Percentiles rank a stretch among this genome's conserved stretches.
Conservation (phyloP, 2,888 invertebrate species). For the Drosophila formosana region DNA sequence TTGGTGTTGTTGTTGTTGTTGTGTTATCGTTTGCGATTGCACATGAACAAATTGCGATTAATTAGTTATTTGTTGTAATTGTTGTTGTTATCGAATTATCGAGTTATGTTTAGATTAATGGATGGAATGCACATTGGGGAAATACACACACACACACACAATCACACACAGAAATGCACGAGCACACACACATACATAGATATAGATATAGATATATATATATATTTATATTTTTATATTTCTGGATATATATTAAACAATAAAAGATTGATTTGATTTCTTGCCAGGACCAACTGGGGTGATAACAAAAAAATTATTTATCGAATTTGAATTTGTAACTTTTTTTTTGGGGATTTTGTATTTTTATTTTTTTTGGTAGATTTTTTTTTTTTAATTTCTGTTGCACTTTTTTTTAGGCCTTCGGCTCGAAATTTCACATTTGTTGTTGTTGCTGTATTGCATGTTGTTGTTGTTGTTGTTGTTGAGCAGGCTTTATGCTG, state of each 20-base stretch:
- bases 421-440: slow-evolving; percentile 27
- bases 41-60: slow-evolving; percentile 25
- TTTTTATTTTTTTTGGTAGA: slow-evolving; percentile 11
- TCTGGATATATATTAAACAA: slow-evolving; percentile 43
- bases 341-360: slow-evolving; percentile 34
- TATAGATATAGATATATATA: slow-evolving; percentile 38
- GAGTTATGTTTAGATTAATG: slow-evolving; percentile 51
- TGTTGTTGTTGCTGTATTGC: slow-evolving; percentile 26
- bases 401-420: slow-evolving; percentile 21
- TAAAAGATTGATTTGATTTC: slow-evolving; percentile 36
- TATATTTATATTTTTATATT: slow-evolving; percentile 16
- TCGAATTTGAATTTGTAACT: slow-evolving; percentile 19
- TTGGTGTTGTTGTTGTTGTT: slow-evolving; percentile 15
- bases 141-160: slow-evolving; percentile 55
- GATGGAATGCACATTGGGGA: slow-evolving; percentile 74
- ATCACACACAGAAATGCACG: slow-evolving; percentile 43
- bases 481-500: slow-evolving; percentile 11
- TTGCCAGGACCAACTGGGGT: slow-evolving; percentile 53
- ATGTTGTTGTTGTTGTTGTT: slow-evolving; percentile 30
- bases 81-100: slow-evolving; percentile 24
- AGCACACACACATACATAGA: slow-evolving; percentile 32
- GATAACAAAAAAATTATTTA: slow-evolving; percentile 35
- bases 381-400: slow-evolving; percentile 20
- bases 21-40: slow-evolving; percentile 21
- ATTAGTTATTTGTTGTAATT: slow-evolving; percentile 20